These are phyloP conservation scores for Lymantria monacha DNA, from an alignment of 2,888 invertebrate species.

Conservation along the genomic window DNA sequence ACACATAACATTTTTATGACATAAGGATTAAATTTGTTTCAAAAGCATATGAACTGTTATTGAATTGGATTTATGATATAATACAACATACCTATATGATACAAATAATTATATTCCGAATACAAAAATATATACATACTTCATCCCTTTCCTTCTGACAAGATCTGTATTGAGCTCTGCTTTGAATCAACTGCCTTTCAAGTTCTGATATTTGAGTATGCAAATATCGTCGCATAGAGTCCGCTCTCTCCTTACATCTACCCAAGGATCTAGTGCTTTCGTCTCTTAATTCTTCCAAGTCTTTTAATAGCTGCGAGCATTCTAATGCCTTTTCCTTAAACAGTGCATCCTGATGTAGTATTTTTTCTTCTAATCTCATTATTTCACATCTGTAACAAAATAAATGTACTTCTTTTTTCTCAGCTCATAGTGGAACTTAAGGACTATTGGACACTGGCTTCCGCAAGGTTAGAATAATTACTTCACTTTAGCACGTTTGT, in stretches of 20 bases:
- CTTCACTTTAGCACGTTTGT: too few relatives aligned
- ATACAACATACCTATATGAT: background rate
- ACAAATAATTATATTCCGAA: background rate
- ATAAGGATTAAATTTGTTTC: too few relatives aligned
- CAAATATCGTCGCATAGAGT: conserved; percentile 58
- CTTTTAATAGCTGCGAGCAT: conserved; percentile 45
- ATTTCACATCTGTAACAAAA: conserved; percentile 44
- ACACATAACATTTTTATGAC: too few relatives aligned
- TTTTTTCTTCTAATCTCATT: conserved; percentile 57
- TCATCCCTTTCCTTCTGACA: conserved; percentile 71
- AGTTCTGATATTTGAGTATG: conserved; percentile 66
- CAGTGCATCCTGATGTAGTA: conserved; percentile 48
- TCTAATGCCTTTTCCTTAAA: conserved; percentile 56
- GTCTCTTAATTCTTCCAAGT: conserved; percentile 53
- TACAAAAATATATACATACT: too few relatives aligned
- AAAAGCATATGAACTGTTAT: too few relatives aligned
- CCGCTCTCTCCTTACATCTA: conserved; percentile 58
- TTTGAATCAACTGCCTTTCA: conserved; percentile 65
- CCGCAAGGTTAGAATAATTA: too few relatives aligned
- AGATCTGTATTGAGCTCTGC: conserved; percentile 60
- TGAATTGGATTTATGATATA: too few relatives aligned
- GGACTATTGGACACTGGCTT: too few relatives aligned
- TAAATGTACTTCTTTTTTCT: background rate
- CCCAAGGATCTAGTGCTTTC: conserved; percentile 50
- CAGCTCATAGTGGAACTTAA: too few relatives aligned